Evolutionary conservation across 2,888 invertebrate species (phyloP).

Genomic region (Euproctis similis): DNA sequence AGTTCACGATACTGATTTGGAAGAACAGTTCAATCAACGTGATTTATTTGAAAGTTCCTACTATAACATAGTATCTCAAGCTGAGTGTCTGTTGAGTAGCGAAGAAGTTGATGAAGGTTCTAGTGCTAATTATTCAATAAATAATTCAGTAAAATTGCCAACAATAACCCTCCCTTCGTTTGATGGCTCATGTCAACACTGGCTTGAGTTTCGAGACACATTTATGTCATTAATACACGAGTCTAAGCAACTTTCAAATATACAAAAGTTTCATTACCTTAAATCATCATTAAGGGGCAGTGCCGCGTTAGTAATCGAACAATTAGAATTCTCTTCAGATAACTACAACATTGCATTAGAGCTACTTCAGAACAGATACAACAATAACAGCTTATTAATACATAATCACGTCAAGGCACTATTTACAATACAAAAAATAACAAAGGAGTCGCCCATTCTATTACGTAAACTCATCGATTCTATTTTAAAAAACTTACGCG

Average conservation of each 20-base stretch:
- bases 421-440: too few species aligned
- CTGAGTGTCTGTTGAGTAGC: background rate
- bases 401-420: too few species aligned
- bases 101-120: background rate
- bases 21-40: background rate
- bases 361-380: too few species aligned
- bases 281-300: too few species aligned
- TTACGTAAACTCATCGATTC: background rate
- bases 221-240: conserved; percentile 6
- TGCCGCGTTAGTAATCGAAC: too few species aligned
- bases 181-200: conserved; percentile 7
- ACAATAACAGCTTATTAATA: too few species aligned
- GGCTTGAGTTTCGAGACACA: conserved; percentile 8
- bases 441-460: background rate
- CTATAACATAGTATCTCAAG: background rate
- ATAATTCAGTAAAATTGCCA: background rate
- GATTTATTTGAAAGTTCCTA: background rate
- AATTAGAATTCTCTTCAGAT: too few species aligned
- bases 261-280: too few species aligned
- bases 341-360: too few species aligned
- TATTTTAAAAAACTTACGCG: background rate
- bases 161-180: conserved; percentile 3
- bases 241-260: too few species aligned
- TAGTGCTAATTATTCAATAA: background rate
- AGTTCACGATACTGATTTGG: background rate